Conservation (phyloP, 2,113 vertebrate genomes). For the Trematomus loennbergii region DNA sequence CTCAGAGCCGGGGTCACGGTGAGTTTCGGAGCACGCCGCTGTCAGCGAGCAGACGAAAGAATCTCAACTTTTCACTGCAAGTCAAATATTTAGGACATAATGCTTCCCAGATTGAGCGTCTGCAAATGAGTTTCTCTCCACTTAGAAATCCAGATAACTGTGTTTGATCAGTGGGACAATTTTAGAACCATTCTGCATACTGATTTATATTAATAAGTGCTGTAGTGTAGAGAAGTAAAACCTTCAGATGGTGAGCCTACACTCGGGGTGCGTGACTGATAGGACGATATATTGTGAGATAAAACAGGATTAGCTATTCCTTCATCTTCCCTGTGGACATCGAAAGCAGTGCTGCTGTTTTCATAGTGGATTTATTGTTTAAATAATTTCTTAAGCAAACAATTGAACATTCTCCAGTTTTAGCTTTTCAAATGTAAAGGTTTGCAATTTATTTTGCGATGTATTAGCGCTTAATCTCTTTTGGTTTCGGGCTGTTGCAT, state of each 20-base stretch:
- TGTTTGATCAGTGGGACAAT: slow-evolving; percentile 29
- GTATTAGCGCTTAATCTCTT: too few relatives aligned
- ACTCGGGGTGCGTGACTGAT: not conserved
- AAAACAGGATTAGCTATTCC: not conserved
- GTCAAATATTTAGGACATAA: slow-evolving; percentile 47
- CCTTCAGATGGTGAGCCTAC: not conserved
- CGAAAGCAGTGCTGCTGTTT: not conserved
- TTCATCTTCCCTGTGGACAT: not conserved
- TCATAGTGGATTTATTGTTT: too few relatives aligned
- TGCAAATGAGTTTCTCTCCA: slow-evolving; percentile 30
- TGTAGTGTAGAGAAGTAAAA: not conserved
- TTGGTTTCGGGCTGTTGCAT: not conserved
- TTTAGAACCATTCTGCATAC: slow-evolving; percentile 10
- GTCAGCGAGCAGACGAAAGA: slow-evolving; percentile 46
- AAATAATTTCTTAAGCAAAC: too few relatives aligned
- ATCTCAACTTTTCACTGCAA: slow-evolving; percentile 37
- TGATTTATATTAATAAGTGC: slow-evolving; percentile 19
- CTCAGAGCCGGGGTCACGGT: slow-evolving; percentile 18
- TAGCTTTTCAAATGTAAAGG: too few relatives aligned
- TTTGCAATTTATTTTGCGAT: too few relatives aligned
- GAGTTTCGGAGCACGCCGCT: slow-evolving; percentile 33
- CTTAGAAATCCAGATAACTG: slow-evolving; percentile 41
- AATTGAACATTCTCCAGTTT: too few relatives aligned
- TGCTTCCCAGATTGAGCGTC: slow-evolving; percentile 59
- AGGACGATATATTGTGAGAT: not conserved